These are phyloP conservation scores for Sitta carolinensis DNA, from an alignment of 2,797 vertebrate genomes.

Conservation along the genomic window DNA sequence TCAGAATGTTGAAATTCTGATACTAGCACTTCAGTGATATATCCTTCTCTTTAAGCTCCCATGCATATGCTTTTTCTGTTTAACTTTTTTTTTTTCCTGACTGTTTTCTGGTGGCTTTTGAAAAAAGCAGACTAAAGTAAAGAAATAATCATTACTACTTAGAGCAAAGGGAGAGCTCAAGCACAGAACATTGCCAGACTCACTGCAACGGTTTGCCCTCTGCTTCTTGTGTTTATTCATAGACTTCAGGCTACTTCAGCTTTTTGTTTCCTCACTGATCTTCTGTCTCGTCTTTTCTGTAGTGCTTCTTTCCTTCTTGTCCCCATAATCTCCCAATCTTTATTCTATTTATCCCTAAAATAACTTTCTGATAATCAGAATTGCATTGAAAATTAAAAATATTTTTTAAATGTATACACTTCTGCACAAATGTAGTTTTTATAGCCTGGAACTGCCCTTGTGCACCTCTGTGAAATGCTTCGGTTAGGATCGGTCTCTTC, in stretches of 20 bases:
- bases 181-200: background rate
- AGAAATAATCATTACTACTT: background rate
- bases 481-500: background rate
- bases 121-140: background rate
- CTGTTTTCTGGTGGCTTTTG: background rate
- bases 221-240: background rate
- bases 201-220: background rate
- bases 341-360: background rate
- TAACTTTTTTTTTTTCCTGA: background rate
- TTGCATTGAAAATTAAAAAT: background rate
- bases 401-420: background rate
- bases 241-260: background rate
- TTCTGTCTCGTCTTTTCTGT: background rate
- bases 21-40: background rate
- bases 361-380: background rate
- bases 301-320: background rate
- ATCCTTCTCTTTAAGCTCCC: background rate
- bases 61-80: background rate
- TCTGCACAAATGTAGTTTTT: background rate
- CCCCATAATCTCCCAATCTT: background rate
- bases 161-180: background rate
- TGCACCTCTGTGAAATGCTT: background rate
- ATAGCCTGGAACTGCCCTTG: background rate
- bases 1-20: background rate
- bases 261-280: background rate